Evolutionary conservation across 1,140 invertebrate species (phyloP).

Genomic region (Adoxophyes honmai): DNA sequence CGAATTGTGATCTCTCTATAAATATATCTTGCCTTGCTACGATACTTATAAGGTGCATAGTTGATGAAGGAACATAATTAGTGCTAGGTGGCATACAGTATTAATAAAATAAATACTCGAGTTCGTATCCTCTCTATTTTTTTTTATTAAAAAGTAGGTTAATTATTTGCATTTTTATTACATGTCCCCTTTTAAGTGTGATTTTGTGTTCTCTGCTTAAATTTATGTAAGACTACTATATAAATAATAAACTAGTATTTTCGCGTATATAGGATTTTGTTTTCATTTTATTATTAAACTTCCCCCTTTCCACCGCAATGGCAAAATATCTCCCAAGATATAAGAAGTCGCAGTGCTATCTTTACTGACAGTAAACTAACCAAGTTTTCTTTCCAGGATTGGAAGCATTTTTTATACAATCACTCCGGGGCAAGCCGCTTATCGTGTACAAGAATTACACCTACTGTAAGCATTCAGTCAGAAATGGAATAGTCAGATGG

Average conservation of each 20-base stretch:
- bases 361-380: too few relatives aligned
- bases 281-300: too few relatives aligned
- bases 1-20: conserved; percentile 29
- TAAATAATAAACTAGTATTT: too few relatives aligned
- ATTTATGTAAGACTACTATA: too few relatives aligned
- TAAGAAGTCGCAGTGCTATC: too few relatives aligned
- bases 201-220: too few relatives aligned
- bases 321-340: too few relatives aligned
- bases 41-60: conserved; percentile 23
- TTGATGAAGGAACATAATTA: too few relatives aligned
- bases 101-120: conserved; percentile 46
- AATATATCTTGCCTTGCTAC: conserved; percentile 28
- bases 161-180: background rate
- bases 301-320: too few relatives aligned
- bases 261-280: too few relatives aligned
- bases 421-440: conserved; percentile 55
- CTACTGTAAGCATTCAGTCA: conserved; percentile 52
- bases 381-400: conserved; percentile 12
- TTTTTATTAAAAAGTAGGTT: conserved; percentile 21
- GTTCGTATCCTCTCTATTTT: conserved; percentile 46
- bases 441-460: conserved; percentile 57
- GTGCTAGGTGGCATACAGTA: conserved; percentile 43
- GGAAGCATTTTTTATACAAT: conserved; percentile 45
- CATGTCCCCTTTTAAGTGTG: too few relatives aligned
- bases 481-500: conserved; percentile 52